These are phyloP conservation scores for Ramazzottius varieornatus DNA, from an alignment of 2,888 invertebrate species.

Conservation along the genomic window DNA sequence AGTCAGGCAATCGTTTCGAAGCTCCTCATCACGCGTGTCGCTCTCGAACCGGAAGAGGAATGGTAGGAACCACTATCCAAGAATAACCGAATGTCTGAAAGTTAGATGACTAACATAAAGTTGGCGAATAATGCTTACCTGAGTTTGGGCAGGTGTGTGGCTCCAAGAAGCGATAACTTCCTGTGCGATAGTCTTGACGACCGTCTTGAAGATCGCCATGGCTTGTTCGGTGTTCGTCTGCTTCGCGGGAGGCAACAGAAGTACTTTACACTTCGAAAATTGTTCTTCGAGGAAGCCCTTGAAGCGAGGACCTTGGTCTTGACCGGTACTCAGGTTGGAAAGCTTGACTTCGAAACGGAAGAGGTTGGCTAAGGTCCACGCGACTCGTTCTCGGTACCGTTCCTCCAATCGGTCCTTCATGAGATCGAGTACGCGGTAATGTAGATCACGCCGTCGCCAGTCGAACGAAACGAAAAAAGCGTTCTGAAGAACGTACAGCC, in stretches of 20 bases:
- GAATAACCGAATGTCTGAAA: background rate
- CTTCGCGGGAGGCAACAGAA: background rate
- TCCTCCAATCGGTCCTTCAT: conserved; percentile 1
- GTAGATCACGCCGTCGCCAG: background rate
- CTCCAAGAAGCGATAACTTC: background rate
- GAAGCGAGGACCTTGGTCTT: background rate
- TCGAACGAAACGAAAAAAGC: background rate
- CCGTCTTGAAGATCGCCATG: background rate
- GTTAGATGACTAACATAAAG: background rate
- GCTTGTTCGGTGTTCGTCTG: background rate
- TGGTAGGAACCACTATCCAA: background rate
- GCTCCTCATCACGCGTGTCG: conserved; percentile 48
- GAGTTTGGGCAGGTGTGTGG: background rate
- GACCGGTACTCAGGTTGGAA: background rate
- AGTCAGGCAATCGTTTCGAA: conserved; percentile 37
- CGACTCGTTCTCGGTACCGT: background rate
- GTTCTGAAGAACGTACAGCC: background rate
- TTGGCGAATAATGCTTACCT: background rate
- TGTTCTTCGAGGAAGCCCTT: background rate
- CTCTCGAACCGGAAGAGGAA: conserved; percentile 32
- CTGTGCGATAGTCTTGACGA: background rate
- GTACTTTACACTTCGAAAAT: background rate
- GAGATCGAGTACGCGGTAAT: background rate
- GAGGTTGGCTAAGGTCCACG: background rate
- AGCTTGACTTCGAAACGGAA: background rate